Base-by-base conservation (phyloP, 1,140 invertebrate species). In the Nymphalis io region DNA sequence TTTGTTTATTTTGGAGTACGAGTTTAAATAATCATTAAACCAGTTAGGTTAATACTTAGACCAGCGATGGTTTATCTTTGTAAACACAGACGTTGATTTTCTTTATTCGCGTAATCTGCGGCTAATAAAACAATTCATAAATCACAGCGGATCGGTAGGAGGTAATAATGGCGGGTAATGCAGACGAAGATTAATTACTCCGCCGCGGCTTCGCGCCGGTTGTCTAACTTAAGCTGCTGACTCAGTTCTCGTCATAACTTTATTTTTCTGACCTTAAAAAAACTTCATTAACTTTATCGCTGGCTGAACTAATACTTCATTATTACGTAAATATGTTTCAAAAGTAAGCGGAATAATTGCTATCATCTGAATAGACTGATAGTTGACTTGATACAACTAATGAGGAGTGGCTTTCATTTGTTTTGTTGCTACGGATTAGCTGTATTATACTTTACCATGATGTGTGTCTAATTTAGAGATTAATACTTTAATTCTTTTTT, bases 121-220 rank as follows among this genome's bases (percentile, higher is more conserved):
- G 15, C 23, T 58, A 33, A 58, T 58, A 58, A 58, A 33, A 39
- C 55, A 58, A 58, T 58, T 58, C 55, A 58, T 58, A 58, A 58
- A 58, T 58, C 55, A 58, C 55, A 16, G 11, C 20, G 48, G 53
- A 58, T n/a, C 55, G 55, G 55, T 21, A 33, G 55, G 23, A 38
- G 48, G 48, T 53, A 53, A 53, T 53, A 53, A 58, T 20, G n/a
- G 55, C 55, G 16, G 48, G 23, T 16, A n/a, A 38, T 58, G 55
- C 55, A 18, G 27, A 58, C 55, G 55, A 58, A 58, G 55, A 53
- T 53, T 53, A 53, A 53, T 53, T 13, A 53, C 48, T 12, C 1
- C 48, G 20, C 18, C 18, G 48, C 48, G 3, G 46, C 46, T 2
- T 1, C 39, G 16, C n/a, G n/a, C 13, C 48, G 11, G 48, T 15